Percentiles rank a stretch among this genome's conserved stretches.
Conservation (phyloP, 2,888 invertebrate species). For the Agrotis puta region DNA sequence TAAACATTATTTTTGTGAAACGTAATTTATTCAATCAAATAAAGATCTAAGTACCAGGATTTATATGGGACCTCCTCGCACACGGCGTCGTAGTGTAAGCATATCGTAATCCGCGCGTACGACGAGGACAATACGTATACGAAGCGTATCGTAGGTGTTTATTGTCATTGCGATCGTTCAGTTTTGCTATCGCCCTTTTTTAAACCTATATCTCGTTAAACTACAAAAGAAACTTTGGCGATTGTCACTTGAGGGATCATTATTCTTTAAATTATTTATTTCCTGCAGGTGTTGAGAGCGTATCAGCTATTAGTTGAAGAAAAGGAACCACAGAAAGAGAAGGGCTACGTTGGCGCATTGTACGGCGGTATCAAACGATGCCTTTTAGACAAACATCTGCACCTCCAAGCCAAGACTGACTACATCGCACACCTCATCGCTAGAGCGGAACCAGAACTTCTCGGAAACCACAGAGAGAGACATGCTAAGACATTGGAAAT, state of each 20-base stretch:
- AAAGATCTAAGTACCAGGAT: too few species aligned
- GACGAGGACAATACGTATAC: too few species aligned
- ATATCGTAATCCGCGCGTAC: too few species aligned
- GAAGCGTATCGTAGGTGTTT: too few species aligned
- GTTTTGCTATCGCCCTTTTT: not conserved
- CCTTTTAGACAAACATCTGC: constrained; percentile 96
- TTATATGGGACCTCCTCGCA: too few species aligned
- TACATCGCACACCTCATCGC: constrained; percentile 97
- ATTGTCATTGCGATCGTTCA: too few species aligned
- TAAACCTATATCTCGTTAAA: not conserved
- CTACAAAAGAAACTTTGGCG: not conserved
- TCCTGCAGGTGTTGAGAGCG: constrained; percentile 92
- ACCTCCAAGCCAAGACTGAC: constrained; percentile 96
- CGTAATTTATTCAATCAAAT: too few species aligned
- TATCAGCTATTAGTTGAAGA: constrained; percentile 97
- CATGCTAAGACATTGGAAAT: constrained; percentile 99
- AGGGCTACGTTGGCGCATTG: constrained; percentile 96
- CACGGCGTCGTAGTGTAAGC: too few species aligned
- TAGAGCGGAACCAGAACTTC: constrained; percentile 97
- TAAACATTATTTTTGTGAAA: too few species aligned
- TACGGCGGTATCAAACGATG: constrained; percentile 97
- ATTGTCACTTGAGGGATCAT: not conserved
- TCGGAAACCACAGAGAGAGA: constrained; percentile 96
- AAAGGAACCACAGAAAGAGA: constrained; percentile 95
- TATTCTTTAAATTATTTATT: constrained; percentile 43